Conservation (phyloP, 2,888 invertebrate species). For the Protodeltote pygarga region DNA sequence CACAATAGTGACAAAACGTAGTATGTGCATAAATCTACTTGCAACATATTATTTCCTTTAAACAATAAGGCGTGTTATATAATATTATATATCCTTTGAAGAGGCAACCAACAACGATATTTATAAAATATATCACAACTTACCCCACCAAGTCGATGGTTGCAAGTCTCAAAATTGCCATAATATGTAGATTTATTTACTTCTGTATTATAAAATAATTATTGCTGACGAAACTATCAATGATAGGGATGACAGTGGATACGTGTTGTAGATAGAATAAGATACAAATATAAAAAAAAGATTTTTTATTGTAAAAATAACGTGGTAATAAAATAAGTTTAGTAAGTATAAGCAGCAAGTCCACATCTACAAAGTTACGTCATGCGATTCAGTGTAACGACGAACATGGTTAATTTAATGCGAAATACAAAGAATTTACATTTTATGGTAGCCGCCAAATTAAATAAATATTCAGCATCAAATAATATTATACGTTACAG, state of each 20-base stretch:
- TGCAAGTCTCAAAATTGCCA: conserved; percentile 13
- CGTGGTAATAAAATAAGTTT: conserved; percentile 16
- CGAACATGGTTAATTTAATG: not conserved
- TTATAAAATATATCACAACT: conserved; percentile 11
- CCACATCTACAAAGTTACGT: conserved; percentile 5
- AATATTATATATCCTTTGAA: not conserved
- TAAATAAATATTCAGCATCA: conserved; percentile 5
- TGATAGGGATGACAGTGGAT: conserved; percentile 41
- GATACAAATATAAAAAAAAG: conserved; percentile 18
- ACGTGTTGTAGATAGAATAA: conserved; percentile 12
- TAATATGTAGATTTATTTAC: too few relatives aligned
- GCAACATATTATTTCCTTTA: conserved; percentile 4
- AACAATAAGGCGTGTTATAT: conserved; percentile 3
- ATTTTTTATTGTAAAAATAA: conserved; percentile 26
- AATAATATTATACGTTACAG: conserved; percentile 5
- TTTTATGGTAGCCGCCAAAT: not conserved
- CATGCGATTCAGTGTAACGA: conserved; percentile 1
- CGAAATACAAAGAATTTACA: conserved; percentile 3
- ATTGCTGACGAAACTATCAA: conserved; percentile 24
- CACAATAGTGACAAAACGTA: not conserved
- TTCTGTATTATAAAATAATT: too few relatives aligned
- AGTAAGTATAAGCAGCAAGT: conserved; percentile 11
- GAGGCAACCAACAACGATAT: not conserved
- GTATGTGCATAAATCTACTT: conserved; percentile 4
- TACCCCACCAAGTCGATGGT: not conserved